A percentile compares a stretch with the other conserved stretches of the same genome.
phyloP scores from a whole-genome alignment of 1,140 invertebrate genomes.

The Procambarus clarkii region DNA sequence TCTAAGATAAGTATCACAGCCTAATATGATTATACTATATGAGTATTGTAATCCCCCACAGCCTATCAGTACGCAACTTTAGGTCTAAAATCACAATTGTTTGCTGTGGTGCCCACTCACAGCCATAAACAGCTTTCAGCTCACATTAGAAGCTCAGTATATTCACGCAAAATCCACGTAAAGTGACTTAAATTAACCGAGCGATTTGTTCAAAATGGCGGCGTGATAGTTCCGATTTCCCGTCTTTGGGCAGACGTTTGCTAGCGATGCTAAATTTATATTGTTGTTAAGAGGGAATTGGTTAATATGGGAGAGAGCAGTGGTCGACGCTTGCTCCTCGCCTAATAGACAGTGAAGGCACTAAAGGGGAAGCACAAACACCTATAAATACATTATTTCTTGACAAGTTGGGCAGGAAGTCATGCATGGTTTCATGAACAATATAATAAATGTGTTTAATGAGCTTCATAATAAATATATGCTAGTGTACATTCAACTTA shows the following conservation, averaged over 20 bases:
- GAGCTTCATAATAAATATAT: not conserved
- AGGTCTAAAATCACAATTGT: too few relatives aligned
- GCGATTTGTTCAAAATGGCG: not conserved
- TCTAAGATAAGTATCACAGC: not conserved
- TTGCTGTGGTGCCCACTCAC: too few relatives aligned
- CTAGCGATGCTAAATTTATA: not conserved
- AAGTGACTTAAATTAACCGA: not conserved
- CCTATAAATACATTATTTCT: not conserved
- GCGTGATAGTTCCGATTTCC: not conserved
- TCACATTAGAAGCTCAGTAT: not conserved
- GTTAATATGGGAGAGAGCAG: not conserved
- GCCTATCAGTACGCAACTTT: not conserved
- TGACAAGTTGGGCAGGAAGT: not conserved
- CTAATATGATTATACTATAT: not conserved
- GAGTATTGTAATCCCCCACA: not conserved
- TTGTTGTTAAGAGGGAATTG: not conserved
- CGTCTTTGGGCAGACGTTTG: not conserved
- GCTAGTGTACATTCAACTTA: not conserved
- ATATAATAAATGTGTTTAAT: not conserved
- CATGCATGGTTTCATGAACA: not conserved
- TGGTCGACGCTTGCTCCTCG: too few relatives aligned
- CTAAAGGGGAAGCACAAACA: slow-evolving; percentile 4
- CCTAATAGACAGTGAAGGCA: not conserved
- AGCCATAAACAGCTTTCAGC: not conserved
- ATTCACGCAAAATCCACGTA: not conserved